Conservation (phyloP, 2,113 vertebrate species). For the Halcyon malimbica region DNA sequence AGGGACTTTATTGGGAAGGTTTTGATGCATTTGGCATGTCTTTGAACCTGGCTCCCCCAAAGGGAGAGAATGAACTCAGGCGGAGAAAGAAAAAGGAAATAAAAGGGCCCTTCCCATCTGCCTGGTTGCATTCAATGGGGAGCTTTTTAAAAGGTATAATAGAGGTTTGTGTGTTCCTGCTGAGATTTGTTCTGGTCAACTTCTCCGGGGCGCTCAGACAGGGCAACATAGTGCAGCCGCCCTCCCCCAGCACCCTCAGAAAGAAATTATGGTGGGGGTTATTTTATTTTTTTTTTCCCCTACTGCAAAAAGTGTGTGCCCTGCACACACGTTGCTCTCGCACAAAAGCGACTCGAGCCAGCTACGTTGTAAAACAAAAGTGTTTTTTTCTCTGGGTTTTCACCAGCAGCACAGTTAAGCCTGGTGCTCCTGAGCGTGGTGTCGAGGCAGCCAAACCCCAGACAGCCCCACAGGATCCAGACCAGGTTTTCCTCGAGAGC, state of each 20-base stretch:
- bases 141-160: conserved; percentile 52
- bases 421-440: neutral
- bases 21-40: conserved; percentile 57
- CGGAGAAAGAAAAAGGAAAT: conserved; percentile 50
- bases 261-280: neutral
- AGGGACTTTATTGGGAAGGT: conserved; percentile 49
- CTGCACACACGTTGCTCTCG: neutral
- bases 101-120: conserved; percentile 58
- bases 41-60: conserved; percentile 57
- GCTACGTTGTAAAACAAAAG: accelerated
- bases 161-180: conserved; percentile 58
- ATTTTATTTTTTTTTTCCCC: neutral
- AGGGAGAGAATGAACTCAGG: conserved; percentile 54
- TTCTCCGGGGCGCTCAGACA: neutral
- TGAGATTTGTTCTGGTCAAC: conserved; percentile 63
- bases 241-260: neutral
- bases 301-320: neutral
- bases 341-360: neutral
- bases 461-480: neutral
- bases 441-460: neutral
- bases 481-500: neutral
- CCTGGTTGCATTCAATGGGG: conserved; percentile 29
- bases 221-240: accelerated
- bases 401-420: neutral
- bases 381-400: neutral